Percentiles rank a stretch among this genome's conserved stretches.
These are phyloP conservation scores for Nomia melanderi DNA, from an alignment of 1,140 invertebrate genomes.

Conservation along the genomic window DNA sequence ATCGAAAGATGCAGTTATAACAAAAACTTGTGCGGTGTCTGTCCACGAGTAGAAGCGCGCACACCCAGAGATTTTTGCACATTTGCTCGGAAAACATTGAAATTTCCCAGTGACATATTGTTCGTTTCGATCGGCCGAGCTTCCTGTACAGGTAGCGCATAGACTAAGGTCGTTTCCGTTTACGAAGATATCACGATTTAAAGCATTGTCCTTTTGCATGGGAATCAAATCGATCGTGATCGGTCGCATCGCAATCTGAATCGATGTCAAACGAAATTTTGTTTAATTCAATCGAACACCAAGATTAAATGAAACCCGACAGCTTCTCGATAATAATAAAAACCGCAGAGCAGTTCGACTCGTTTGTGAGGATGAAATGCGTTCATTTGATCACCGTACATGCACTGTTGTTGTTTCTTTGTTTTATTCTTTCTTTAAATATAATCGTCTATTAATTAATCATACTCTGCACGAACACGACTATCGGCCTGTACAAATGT, in stretches of 20 bases:
- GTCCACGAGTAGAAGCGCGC: not conserved
- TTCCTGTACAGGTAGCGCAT: conserved; percentile 48
- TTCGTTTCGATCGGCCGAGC: not conserved
- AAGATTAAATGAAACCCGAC: not conserved
- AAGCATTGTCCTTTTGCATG: conserved; percentile 47
- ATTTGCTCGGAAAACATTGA: too few relatives aligned
- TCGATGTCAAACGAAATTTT: not conserved
- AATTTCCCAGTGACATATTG: too few relatives aligned
- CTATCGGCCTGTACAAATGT: conserved; percentile 18
- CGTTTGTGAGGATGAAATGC: not conserved
- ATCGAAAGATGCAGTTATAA: conserved; percentile 30
- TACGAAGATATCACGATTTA: conserved; percentile 36
- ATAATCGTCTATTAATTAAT: conserved; percentile 9
- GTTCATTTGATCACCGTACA: not conserved
- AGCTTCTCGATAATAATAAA: not conserved
- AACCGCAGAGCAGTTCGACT: not conserved
- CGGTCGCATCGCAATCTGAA: not conserved
- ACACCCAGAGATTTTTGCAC: too few relatives aligned
- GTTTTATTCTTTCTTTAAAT: too few relatives aligned
- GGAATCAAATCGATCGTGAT: conserved; percentile 3
- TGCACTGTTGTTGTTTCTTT: not conserved
- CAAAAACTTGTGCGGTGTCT: conserved; percentile 27
- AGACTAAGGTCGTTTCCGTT: conserved; percentile 31
- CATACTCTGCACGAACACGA: conserved; percentile 4
- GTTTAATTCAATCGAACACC: not conserved